Evolutionary conservation across 2,888 invertebrate species (phyloP).

Genomic region (Sesia apiformis): DNA sequence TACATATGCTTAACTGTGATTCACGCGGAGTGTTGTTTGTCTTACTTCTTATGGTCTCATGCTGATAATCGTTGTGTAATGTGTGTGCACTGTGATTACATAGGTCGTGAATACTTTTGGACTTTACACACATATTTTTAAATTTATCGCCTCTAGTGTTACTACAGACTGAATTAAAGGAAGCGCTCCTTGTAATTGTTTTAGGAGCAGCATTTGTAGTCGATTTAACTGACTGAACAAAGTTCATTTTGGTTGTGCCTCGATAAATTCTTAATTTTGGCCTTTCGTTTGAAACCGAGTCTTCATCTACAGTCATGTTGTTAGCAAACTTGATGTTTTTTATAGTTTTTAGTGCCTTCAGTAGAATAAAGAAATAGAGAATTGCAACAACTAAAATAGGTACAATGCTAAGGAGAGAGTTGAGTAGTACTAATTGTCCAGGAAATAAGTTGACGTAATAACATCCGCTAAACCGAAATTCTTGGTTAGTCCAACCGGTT

Average conservation of each 20-base stretch:
- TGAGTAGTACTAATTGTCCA: conserved; percentile 66
- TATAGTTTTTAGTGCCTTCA: conserved; percentile 69
- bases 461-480: conserved; percentile 44
- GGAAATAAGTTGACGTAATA: conserved; percentile 76
- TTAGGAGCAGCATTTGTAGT: conserved; percentile 12
- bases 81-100: conserved; percentile 13
- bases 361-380: conserved; percentile 75
- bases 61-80: conserved; percentile 7
- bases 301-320: conserved; percentile 26
- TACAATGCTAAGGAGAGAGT: conserved; percentile 68
- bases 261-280: conserved; percentile 46
- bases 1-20: conserved; percentile 41
- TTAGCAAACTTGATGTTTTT: conserved; percentile 31
- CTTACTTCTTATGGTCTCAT: conserved; percentile 13
- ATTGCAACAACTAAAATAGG: conserved; percentile 60
- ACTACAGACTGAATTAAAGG: conserved; percentile 26
- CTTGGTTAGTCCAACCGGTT: conserved; percentile 69
- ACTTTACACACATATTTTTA: conserved; percentile 18
- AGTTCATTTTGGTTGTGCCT: conserved; percentile 22
- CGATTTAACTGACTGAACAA: conserved; percentile 19
- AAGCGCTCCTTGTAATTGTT: conserved; percentile 40
- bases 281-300: conserved; percentile 14
- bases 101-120: conserved; percentile 44
- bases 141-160: conserved; percentile 7
- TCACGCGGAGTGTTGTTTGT: conserved; percentile 17